Percentiles rank a stretch among this genome's conserved stretches.
These are phyloP conservation scores for Drosophila dives DNA, from an alignment of 2,888 invertebrate species.

Conservation along the genomic window DNA sequence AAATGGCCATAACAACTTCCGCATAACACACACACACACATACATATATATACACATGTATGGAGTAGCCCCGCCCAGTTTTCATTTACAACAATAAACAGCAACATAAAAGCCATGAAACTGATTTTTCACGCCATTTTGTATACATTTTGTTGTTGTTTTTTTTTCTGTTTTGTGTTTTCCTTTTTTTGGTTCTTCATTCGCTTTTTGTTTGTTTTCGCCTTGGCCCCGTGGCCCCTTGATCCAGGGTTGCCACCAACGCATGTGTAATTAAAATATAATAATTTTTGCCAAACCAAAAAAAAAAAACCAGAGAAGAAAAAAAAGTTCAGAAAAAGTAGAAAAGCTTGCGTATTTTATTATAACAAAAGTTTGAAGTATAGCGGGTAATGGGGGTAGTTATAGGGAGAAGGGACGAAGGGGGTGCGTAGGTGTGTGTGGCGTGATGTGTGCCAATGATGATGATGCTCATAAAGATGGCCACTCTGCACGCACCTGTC, in stretches of 20 bases:
- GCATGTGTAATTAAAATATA: slow-evolving; percentile 81
- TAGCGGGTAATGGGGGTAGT: not conserved
- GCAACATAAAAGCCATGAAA: slow-evolving; percentile 79
- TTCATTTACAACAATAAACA: slow-evolving; percentile 80
- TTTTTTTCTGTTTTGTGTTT: slow-evolving; percentile 26
- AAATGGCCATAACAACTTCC: slow-evolving; percentile 79
- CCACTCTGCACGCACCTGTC: slow-evolving; percentile 69
- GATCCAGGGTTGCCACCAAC: slow-evolving; percentile 38
- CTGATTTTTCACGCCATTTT: slow-evolving; percentile 81
- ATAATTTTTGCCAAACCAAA: slow-evolving; percentile 69
- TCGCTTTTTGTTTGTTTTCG: slow-evolving; percentile 50
- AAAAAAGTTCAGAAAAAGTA: slow-evolving; percentile 15
- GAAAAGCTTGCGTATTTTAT: slow-evolving; percentile 54
- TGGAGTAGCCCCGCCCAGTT: slow-evolving; percentile 19
- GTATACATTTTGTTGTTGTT: slow-evolving; percentile 65
- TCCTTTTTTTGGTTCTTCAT: slow-evolving; percentile 4
- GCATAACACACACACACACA: slow-evolving; percentile 47
- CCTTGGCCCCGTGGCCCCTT: slow-evolving; percentile 7
- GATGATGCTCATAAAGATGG: slow-evolving; percentile 77
- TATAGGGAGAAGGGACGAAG: not conserved
- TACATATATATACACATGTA: slow-evolving; percentile 1
- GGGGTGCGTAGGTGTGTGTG: not conserved
- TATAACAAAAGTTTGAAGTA: slow-evolving; percentile 71
- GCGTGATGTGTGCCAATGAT: slow-evolving; percentile 57
- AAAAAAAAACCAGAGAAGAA: slow-evolving; percentile 19